phyloP scores from a whole-genome alignment of 1,140 invertebrate genomes.

The Drosophila pseudoobscura region DNA sequence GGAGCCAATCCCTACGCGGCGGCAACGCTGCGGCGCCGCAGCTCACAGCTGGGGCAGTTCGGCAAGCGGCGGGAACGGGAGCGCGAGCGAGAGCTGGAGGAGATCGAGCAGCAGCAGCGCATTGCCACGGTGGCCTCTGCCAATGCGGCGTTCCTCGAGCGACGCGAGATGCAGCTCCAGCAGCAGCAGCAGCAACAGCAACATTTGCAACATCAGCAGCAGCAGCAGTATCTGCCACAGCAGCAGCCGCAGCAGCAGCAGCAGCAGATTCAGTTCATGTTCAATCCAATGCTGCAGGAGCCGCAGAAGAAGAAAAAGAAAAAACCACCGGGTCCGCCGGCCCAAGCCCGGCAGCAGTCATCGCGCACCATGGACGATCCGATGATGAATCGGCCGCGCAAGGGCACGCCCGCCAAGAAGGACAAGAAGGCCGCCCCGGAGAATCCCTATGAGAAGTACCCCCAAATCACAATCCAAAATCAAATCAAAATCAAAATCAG shows the following conservation, averaged over 20 bases:
- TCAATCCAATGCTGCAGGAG: conserved; percentile 43
- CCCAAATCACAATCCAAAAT: conserved; percentile 13
- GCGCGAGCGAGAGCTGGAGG: conserved; percentile 60
- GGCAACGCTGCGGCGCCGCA: conserved; percentile 58
- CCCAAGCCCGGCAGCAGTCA: conserved; percentile 67
- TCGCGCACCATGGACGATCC: conserved; percentile 78
- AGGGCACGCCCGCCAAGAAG: conserved; percentile 60
- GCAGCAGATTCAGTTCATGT: conserved; percentile 26
- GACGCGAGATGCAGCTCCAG: conserved; percentile 45
- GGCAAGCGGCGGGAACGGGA: conserved; percentile 71
- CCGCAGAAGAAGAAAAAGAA: conserved; percentile 73
- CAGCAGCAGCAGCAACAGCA: conserved; percentile 38
- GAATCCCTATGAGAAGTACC: conserved; percentile 79
- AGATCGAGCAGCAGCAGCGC: conserved; percentile 69
- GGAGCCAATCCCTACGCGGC: conserved; percentile 50
- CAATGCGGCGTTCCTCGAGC: conserved; percentile 70
- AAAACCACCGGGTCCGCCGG: conserved; percentile 70
- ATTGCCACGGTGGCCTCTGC: conserved; percentile 74
- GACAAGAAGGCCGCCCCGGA: conserved; percentile 50
- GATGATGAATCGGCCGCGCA: conserved; percentile 74
- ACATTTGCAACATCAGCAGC: conserved; percentile 23
- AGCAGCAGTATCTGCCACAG: conserved; percentile 15
- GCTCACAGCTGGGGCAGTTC: conserved; percentile 72
- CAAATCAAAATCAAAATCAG: conserved; percentile 28
- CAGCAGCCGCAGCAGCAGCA: conserved; percentile 27